Evolutionary conservation across 2,113 vertebrate genomes (phyloP).

Genomic region (Oreamnos americanus): DNA sequence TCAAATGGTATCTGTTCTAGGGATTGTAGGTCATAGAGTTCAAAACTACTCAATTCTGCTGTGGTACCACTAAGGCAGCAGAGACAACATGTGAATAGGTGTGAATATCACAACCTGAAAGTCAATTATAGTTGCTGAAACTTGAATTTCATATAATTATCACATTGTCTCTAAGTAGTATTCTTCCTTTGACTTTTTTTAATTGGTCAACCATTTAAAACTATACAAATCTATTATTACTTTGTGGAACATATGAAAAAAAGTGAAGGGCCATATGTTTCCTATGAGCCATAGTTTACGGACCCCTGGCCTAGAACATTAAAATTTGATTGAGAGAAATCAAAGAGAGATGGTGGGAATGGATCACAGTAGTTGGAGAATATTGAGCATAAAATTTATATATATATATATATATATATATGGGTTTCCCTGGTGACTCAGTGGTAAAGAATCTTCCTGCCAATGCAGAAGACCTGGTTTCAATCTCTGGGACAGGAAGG

Average conservation of each 20-base stretch:
- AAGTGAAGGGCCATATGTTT: fast-evolving
- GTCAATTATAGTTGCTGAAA: background rate
- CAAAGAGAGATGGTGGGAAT: background rate
- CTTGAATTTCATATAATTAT: background rate
- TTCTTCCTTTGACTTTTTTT: background rate
- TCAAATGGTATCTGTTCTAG: background rate
- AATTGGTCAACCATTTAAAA: background rate
- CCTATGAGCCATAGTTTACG: background rate
- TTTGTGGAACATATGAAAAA: background rate
- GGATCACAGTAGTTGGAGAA: background rate
- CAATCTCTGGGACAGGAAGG: background rate
- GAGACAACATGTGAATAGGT: fast-evolving
- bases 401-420: background rate
- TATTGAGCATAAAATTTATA: background rate
- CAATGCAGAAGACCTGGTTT: background rate
- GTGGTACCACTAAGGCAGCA: background rate
- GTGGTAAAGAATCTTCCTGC: background rate
- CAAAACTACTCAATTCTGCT: background rate
- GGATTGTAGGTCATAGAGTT: background rate
- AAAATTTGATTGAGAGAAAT: background rate
- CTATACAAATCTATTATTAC: background rate
- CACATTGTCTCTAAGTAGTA: background rate
- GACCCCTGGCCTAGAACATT: background rate
- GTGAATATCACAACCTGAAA: background rate
- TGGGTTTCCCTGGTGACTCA: background rate